phyloP scores from a whole-genome alignment of 2,113 vertebrate species.

The Hippocampus comes region DNA sequence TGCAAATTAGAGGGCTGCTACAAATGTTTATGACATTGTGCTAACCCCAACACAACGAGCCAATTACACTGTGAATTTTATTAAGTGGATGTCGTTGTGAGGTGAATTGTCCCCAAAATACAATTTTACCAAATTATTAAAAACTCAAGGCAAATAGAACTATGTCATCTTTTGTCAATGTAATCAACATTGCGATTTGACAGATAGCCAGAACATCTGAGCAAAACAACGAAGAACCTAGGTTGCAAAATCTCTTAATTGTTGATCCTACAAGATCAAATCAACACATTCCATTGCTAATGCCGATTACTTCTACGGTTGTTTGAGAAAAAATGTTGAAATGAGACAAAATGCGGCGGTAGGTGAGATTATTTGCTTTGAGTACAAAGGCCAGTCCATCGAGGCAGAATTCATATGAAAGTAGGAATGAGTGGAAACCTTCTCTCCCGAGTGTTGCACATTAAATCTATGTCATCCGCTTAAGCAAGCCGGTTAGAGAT shows the following conservation, averaged over 20 bases:
- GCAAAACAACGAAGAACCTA: neutral
- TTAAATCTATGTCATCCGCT: neutral
- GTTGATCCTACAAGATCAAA: neutral
- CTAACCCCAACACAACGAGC: slow-evolving; percentile 34
- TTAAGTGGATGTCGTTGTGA: slow-evolving; percentile 8
- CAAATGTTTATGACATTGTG: slow-evolving; percentile 47
- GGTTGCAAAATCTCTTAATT: neutral
- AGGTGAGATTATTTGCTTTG: neutral
- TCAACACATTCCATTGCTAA: too few species aligned
- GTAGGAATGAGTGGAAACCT: neutral
- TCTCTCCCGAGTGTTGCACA: neutral
- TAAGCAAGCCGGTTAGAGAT: neutral
- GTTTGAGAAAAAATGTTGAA: neutral
- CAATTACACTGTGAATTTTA: slow-evolving; percentile 23
- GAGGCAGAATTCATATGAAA: neutral
- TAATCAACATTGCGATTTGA: neutral
- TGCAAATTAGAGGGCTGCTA: slow-evolving; percentile 57
- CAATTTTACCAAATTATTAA: slow-evolving; percentile 8
- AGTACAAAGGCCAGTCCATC: neutral
- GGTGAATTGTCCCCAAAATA: slow-evolving; percentile 17
- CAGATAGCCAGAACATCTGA: neutral
- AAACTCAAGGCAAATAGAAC: neutral
- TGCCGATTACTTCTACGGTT: neutral
- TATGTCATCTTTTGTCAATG: slow-evolving; percentile 3
- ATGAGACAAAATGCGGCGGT: neutral